Conservation (phyloP, 2,888 invertebrate species). For the Venustoraphidia nigricollis region DNA sequence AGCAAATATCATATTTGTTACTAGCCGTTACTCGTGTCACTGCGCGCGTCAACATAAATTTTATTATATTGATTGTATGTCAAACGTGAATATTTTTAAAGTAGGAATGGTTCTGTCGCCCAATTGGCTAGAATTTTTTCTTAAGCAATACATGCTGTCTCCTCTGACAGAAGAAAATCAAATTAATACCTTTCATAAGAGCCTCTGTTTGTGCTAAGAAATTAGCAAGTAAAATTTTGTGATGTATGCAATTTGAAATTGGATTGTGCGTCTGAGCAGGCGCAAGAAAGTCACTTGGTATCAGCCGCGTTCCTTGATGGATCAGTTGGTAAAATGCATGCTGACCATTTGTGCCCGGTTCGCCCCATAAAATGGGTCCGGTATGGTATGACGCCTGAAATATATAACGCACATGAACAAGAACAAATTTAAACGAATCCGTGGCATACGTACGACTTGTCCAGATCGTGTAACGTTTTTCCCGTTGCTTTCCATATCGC, state of each 20-base stretch:
- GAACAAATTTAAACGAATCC: neutral
- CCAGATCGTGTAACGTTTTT: constrained; percentile 74
- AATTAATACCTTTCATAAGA: constrained; percentile 49
- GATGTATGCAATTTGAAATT: constrained; percentile 63
- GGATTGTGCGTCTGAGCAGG: constrained; percentile 88
- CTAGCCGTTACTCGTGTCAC: no score
- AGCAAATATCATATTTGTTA: no score
- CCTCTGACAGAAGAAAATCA: neutral
- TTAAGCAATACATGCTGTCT: no score
- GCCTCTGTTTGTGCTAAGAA: constrained; percentile 99
- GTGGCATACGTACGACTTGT: constrained; percentile 27
- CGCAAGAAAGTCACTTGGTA: constrained; percentile 95
- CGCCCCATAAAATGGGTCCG: constrained; percentile 89
- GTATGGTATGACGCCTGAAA: constrained; percentile 37
- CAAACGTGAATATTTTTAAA: no score
- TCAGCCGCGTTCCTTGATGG: constrained; percentile 76
- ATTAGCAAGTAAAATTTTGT: constrained; percentile 89
- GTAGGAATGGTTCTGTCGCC: no score
- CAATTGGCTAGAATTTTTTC: no score
- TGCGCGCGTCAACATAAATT: no score
- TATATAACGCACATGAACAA: neutral
- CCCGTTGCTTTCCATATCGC: constrained; percentile 99
- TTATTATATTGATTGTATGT: no score
- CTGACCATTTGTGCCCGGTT: constrained; percentile 98
- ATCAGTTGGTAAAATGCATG: constrained; percentile 99